These are phyloP conservation scores for Meganola albula DNA, from an alignment of 2,888 invertebrate species.

Conservation along the genomic window DNA sequence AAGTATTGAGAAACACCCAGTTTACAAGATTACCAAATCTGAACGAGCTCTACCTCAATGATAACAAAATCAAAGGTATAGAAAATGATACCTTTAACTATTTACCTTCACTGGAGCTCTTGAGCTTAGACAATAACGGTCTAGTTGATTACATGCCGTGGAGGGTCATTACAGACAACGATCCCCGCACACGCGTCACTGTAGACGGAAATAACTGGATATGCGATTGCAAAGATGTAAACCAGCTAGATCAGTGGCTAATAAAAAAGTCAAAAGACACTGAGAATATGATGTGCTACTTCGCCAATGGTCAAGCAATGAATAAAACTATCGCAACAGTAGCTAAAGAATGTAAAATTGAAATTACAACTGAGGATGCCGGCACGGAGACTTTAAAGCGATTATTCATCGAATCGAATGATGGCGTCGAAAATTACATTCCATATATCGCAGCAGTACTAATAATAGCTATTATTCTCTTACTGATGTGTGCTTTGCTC, in stretches of 20 bases:
- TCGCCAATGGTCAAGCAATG: conserved; percentile 71
- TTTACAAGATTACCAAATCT: conserved; percentile 86
- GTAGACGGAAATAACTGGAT: conserved; percentile 90
- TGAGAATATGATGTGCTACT: conserved; percentile 82
- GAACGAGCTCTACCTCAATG: conserved; percentile 85
- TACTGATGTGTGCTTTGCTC: conserved; percentile 82
- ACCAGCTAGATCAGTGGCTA: conserved; percentile 83
- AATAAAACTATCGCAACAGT: conserved; percentile 71
- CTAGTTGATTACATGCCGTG: conserved; percentile 87
- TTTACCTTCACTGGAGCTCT: conserved; percentile 83
- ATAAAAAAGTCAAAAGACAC: conserved; percentile 82
- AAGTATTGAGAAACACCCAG: conserved; percentile 85
- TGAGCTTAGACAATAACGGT: conserved; percentile 86
- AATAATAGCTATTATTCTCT: conserved; percentile 82
- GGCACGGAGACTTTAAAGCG: conserved; percentile 76
- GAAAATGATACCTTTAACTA: conserved; percentile 87
- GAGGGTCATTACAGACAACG: conserved; percentile 82
- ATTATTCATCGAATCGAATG: conserved; percentile 80
- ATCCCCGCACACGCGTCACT: conserved; percentile 82
- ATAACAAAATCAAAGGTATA: conserved; percentile 85
- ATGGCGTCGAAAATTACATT: conserved; percentile 84
- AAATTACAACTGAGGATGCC: conserved; percentile 80
- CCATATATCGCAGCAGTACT: conserved; percentile 84
- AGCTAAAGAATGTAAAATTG: conserved; percentile 77
- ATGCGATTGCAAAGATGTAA: conserved; percentile 86